Conservation (phyloP, 2,888 invertebrate genomes). For the Diabrotica balteata region DNA sequence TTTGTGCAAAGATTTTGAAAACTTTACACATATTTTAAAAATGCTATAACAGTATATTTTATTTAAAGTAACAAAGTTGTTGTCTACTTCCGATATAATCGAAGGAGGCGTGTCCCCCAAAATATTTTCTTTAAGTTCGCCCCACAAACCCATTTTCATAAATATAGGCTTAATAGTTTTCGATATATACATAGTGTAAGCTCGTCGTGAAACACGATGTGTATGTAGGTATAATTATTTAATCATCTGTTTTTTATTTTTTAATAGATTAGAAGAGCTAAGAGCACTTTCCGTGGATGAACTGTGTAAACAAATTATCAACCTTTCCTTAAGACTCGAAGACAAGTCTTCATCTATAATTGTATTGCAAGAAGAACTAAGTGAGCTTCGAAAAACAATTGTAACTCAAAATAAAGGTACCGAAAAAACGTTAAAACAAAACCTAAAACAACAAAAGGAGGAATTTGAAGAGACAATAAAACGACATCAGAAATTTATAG, state of each 20-base stretch:
- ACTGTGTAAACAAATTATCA: conserved; percentile 68
- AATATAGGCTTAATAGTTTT: too few relatives aligned
- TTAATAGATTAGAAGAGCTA: conserved; percentile 63
- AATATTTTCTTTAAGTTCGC: too few relatives aligned
- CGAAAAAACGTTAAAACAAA: conserved; percentile 58
- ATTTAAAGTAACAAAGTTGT: neutral
- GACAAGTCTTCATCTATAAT: conserved; percentile 68
- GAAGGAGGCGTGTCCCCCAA: too few relatives aligned
- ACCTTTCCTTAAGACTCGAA: conserved; percentile 67
- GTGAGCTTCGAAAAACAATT: conserved; percentile 64
- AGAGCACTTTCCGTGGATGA: conserved; percentile 67
- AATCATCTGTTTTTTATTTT: neutral
- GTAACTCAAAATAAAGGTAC: conserved; percentile 57
- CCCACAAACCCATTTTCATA: too few relatives aligned
- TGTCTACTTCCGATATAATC: too few relatives aligned
- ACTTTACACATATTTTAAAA: too few relatives aligned
- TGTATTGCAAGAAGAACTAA: conserved; percentile 67
- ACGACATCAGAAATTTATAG: conserved; percentile 83
- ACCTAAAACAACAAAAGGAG: conserved; percentile 67
- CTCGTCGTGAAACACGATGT: neutral
- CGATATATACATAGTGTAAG: too few relatives aligned
- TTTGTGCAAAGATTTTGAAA: too few relatives aligned
- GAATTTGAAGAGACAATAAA: conserved; percentile 78
- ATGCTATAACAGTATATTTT: neutral
- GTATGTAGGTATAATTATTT: neutral